Base-by-base conservation (phyloP, 2,797 vertebrate species). In the Manis pentadactyla region DNA sequence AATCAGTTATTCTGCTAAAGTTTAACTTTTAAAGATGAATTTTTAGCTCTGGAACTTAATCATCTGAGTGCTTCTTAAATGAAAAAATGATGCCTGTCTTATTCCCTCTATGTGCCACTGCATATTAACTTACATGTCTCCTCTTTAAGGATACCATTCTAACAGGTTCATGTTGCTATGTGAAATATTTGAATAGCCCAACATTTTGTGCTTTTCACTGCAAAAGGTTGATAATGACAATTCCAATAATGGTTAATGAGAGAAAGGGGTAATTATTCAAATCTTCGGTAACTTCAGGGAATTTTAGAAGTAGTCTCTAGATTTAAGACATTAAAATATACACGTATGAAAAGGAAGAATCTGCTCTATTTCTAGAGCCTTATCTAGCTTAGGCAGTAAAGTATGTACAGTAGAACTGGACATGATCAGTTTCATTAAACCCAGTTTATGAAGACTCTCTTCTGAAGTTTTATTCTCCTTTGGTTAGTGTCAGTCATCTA, bases 31-130 rank as follows among this genome's bases (percentile, higher is more conserved):
- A 95, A 87, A 74, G 49, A 87, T 19, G 31, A 55, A 17, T 78
- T 97, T 98, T 96, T 96, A 97, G 37, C 39, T 91, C 0, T 53
- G 53, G 29, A 78, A 93, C 94, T 97, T 97, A 97, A 97, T 96
- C 87, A 91, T n/a, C 71, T 75, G 64, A 19, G 51, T 97, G 49
- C 39, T 77, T 94, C 75, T 96, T 84, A 97, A 97, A 96, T 95
- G 83, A 93, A 97, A 96, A 42, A 39, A 84, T 97, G 68, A 95
- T 27, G 18, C 68, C 77, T 96, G 46, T 74, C 46, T 89, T 86
- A 85, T 87, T 97, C 31, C 79, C 15, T 73, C 69, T 53, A 64
- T 57, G 86, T 77, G 86, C 6, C 91, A 97, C 29, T 49, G 34
- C 91, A 97, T 97, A 93, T 75, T 92, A 81, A 96, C 0, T 0